phyloP scores from a whole-genome alignment of 2,797 vertebrate species.

The Schizopygopsis pylzovi region DNA sequence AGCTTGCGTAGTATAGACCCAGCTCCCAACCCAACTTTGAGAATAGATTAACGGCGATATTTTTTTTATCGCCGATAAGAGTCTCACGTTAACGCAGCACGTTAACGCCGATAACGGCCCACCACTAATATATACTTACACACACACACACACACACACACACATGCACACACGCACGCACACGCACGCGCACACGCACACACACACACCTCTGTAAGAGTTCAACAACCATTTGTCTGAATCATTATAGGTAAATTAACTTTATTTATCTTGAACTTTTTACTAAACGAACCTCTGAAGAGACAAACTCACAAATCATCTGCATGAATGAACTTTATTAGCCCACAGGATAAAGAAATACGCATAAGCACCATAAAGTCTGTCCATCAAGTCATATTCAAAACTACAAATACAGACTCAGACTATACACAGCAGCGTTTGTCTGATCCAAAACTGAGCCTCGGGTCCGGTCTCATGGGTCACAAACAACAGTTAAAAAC shows the following conservation, averaged over 20 bases:
- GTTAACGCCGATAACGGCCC: too few species aligned
- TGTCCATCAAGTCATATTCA: not conserved
- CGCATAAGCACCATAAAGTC: conserved; percentile 3
- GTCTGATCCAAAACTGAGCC: not conserved
- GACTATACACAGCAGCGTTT: not conserved
- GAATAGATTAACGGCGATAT: too few species aligned
- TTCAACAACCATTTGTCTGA: not conserved
- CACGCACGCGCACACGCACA: conserved; percentile 14
- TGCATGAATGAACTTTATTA: not conserved
- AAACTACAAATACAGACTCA: not conserved
- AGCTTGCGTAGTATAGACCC: too few species aligned
- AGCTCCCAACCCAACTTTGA: too few species aligned
- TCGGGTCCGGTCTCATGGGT: too few species aligned
- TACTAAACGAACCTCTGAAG: not conserved
- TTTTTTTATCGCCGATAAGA: too few species aligned
- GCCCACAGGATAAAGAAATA: not conserved
- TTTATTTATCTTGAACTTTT: not conserved
- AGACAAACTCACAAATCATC: not conserved
- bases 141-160: too few species aligned
- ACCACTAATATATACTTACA: too few species aligned
- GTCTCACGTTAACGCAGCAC: too few species aligned
- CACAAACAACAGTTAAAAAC: not conserved
- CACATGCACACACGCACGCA: too few species aligned
- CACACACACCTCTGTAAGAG: not conserved
- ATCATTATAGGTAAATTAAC: not conserved